Evolutionary conservation across 2,797 vertebrate genomes (phyloP).

Genomic region (Catostomus latipinnis): DNA sequence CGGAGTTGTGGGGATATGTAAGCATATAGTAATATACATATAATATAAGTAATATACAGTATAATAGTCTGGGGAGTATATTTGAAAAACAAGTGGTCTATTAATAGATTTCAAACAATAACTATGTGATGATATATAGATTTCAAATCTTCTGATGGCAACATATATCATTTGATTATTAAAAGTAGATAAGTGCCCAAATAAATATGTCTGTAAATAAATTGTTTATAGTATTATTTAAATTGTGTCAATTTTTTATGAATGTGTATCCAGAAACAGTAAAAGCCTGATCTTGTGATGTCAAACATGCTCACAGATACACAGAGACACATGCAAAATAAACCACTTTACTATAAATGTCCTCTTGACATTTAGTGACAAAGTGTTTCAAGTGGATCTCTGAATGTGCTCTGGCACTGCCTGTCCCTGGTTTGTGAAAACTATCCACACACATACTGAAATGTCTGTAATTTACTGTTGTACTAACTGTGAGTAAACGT

Average conservation of each 20-base stretch:
- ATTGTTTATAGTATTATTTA: not conserved
- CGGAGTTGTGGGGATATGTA: conserved; percentile 64
- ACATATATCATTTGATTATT: not conserved
- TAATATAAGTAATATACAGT: not conserved
- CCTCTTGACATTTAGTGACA: conserved; percentile 20
- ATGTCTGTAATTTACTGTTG: not conserved
- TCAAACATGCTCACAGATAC: conserved; percentile 2
- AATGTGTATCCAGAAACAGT: not conserved
- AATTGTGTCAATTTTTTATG: not conserved
- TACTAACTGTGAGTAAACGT: not conserved
- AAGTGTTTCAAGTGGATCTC: conserved; percentile 5
- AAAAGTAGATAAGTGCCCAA: not conserved
- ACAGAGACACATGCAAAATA: conserved; percentile 2
- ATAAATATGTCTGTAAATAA: not conserved
- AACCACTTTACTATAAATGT: not conserved
- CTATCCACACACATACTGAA: not conserved
- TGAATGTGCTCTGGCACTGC: conserved; percentile 8
- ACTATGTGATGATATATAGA: not conserved
- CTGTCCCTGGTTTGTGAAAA: not conserved
- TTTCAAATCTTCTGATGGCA: not conserved
- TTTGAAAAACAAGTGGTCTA: not conserved
- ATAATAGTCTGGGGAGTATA: not conserved
- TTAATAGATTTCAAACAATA: not conserved
- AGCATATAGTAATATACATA: conserved; percentile 37
- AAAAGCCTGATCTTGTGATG: not conserved